phyloP scores from a whole-genome alignment of 1,140 invertebrate species.

The Diorhabda sublineata region DNA sequence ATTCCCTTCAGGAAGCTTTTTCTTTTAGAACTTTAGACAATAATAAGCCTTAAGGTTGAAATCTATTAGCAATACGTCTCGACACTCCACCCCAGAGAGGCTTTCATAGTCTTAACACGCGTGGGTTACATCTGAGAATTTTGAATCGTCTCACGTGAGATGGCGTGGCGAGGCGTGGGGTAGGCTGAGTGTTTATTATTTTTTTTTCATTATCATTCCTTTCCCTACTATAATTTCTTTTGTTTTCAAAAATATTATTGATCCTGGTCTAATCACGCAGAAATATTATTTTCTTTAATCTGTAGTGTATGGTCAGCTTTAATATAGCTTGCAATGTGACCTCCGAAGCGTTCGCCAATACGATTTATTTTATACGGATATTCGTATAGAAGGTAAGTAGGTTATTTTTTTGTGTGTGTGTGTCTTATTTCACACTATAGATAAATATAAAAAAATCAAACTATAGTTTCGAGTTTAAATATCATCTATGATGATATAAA shows the following conservation, averaged over 20 bases:
- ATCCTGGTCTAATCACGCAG: background rate
- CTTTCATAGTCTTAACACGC: background rate
- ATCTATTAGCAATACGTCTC: background rate
- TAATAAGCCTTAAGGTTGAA: background rate
- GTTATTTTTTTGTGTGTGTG: conserved; percentile 10
- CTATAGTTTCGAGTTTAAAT: conserved; percentile 3
- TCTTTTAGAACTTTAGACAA: background rate
- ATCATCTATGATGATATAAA: conserved; percentile 14
- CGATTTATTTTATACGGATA: conserved; percentile 19
- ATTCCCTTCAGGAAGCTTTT: background rate
- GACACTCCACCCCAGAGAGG: background rate
- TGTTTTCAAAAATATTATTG: background rate
- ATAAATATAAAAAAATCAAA: too few relatives aligned
- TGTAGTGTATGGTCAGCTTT: conserved; percentile 13
- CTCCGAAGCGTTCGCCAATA: conserved; percentile 9
- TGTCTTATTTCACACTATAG: too few relatives aligned
- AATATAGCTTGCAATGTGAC: conserved; percentile 17
- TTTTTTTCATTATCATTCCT: background rate
- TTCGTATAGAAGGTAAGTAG: conserved; percentile 14
- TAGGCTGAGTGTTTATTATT: too few relatives aligned
- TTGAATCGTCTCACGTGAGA: too few relatives aligned
- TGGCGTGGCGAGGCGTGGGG: too few relatives aligned
- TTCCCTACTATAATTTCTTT: background rate
- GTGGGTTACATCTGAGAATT: too few relatives aligned
- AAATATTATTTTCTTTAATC: background rate